phyloP scores from a whole-genome alignment of 1,140 invertebrate species.

The Cydia fagiglandana region DNA sequence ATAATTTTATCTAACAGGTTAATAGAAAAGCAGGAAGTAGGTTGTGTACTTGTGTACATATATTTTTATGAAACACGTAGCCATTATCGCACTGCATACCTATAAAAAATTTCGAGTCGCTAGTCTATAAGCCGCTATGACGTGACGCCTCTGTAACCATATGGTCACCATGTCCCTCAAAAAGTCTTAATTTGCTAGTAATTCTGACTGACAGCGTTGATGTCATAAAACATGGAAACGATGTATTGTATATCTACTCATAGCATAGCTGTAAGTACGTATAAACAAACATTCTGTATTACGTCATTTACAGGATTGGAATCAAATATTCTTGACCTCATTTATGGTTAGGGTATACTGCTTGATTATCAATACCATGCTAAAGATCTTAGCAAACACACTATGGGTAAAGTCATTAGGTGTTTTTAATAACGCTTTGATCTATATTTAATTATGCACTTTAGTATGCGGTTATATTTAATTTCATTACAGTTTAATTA shows the following conservation, averaged over 20 bases:
- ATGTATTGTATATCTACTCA: slow-evolving; percentile 1
- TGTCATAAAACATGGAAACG: slow-evolving; percentile 12
- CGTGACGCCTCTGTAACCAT: too few relatives aligned
- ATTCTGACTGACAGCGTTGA: slow-evolving; percentile 2
- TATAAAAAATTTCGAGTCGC: too few relatives aligned
- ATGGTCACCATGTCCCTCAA: background rate
- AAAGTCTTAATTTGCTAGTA: background rate
- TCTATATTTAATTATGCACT: slow-evolving; percentile 21
- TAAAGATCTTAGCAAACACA: slow-evolving; percentile 11
- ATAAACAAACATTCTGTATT: background rate
- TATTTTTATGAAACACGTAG: too few relatives aligned
- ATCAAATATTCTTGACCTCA: slow-evolving; percentile 22
- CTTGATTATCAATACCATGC: slow-evolving; percentile 8
- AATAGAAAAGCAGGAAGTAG: too few relatives aligned
- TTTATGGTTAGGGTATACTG: slow-evolving; percentile 1
- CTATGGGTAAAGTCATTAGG: slow-evolving; percentile 1
- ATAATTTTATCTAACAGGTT: too few relatives aligned
- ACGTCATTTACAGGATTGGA: slow-evolving; percentile 18
- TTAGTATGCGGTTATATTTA: background rate
- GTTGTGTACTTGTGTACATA: too few relatives aligned
- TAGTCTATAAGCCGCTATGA: too few relatives aligned
- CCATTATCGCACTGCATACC: too few relatives aligned
- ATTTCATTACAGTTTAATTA: background rate
- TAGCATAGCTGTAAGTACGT: background rate
- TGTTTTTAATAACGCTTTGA: slow-evolving; percentile 15